phyloP scores from a whole-genome alignment of 2,888 invertebrate genomes.

The Himalopsyche tibetana region DNA sequence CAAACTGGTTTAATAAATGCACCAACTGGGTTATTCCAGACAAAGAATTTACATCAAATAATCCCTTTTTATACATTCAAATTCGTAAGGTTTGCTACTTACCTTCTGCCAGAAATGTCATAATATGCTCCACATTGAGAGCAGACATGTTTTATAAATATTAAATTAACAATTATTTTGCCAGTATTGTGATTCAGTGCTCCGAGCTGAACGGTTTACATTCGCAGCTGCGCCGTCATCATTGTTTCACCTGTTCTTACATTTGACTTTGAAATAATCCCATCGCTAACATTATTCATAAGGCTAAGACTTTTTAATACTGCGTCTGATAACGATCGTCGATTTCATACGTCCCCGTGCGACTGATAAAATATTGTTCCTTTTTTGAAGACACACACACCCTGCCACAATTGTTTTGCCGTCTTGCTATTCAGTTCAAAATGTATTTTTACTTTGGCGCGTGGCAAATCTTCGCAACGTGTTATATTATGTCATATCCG shows the following conservation, averaged over 20 bases:
- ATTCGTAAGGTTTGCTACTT: too few species aligned
- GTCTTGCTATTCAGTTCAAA: too few species aligned
- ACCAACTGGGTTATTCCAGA: too few species aligned
- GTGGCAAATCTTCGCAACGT: background rate
- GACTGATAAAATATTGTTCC: slow-evolving; percentile 9
- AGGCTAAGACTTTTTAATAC: background rate
- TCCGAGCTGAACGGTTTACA: too few species aligned
- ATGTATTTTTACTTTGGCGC: background rate
- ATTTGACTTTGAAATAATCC: slow-evolving; percentile 2
- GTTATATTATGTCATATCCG: background rate
- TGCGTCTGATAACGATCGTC: background rate
- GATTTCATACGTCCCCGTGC: background rate
- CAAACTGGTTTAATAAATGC: too few species aligned
- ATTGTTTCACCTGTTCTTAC: background rate
- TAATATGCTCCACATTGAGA: too few species aligned
- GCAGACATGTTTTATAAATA: too few species aligned
- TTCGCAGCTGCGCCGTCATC: background rate
- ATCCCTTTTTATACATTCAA: too few species aligned
- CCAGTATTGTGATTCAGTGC: background rate
- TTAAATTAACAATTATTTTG: too few species aligned
- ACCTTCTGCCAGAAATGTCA: too few species aligned
- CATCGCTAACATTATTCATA: background rate
- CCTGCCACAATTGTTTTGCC: too few species aligned
- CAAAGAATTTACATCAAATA: too few species aligned
- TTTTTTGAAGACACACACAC: background rate